Evolutionary conservation across 2,797 vertebrate species (phyloP).

Genomic region (Microctenopoma stevenorrisi): DNA sequence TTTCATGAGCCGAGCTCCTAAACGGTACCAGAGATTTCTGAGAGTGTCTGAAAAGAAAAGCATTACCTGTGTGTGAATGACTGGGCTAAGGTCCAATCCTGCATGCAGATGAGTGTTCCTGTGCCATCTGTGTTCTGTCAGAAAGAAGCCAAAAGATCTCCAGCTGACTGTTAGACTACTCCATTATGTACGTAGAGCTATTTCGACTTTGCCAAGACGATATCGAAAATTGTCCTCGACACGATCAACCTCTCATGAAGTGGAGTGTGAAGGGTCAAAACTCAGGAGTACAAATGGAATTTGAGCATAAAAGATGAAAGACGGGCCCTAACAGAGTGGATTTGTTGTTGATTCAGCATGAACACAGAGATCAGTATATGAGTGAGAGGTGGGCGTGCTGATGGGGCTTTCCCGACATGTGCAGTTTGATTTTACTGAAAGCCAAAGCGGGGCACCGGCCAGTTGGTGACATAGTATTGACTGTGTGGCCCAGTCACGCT

Average conservation of each 20-base stretch:
- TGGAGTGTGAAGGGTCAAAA: background rate
- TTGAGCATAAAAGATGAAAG: slow-evolving; percentile 15
- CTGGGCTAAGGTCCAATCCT: slow-evolving; percentile 30
- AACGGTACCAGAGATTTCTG: background rate
- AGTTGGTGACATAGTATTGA: background rate
- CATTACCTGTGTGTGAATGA: slow-evolving; percentile 28
- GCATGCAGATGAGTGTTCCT: slow-evolving; percentile 47
- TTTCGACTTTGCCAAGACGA: slow-evolving; percentile 8
- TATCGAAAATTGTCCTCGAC: slow-evolving; percentile 2
- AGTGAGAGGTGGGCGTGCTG: slow-evolving; percentile 22
- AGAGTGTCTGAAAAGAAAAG: background rate
- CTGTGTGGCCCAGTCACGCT: background rate
- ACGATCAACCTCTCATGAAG: slow-evolving; percentile 3
- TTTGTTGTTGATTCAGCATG: slow-evolving; percentile 20
- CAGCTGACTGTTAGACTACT: slow-evolving; percentile 22
- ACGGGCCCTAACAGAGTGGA: slow-evolving; percentile 4
- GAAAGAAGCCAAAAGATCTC: slow-evolving; percentile 25
- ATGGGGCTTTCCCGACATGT: slow-evolving; percentile 32
- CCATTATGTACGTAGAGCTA: slow-evolving; percentile 9
- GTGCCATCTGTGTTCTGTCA: slow-evolving; percentile 40
- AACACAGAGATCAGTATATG: slow-evolving; percentile 17
- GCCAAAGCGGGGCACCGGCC: slow-evolving; percentile 16
- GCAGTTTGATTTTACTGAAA: slow-evolving; percentile 22
- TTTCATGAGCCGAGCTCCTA: background rate
- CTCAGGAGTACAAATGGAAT: background rate